Percentiles rank a stretch among this genome's conserved stretches.
These are phyloP conservation scores for Podocnemis expansa DNA, from an alignment of 2,113 vertebrate species.

Conservation along the genomic window DNA sequence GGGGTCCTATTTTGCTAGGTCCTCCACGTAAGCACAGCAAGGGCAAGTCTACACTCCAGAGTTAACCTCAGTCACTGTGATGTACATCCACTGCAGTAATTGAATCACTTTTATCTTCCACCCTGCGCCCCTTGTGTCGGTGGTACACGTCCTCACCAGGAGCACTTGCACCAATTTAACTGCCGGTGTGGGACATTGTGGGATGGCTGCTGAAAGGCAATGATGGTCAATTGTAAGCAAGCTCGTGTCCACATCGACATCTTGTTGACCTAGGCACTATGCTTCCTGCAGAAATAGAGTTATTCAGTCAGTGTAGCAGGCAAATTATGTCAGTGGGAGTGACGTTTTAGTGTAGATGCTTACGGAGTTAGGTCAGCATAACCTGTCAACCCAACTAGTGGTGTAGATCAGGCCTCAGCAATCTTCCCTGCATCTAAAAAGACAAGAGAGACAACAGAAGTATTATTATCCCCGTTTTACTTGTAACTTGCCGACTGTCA, in stretches of 20 bases:
- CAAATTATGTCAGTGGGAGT: not conserved
- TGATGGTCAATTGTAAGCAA: not conserved
- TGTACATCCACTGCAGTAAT: not conserved
- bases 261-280: not conserved
- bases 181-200: too few relatives aligned
- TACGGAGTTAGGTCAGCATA: not conserved
- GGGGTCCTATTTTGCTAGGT: not conserved
- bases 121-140: not conserved
- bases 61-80: not conserved
- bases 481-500: not conserved
- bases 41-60: too few relatives aligned
- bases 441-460: not conserved
- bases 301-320: not conserved
- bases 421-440: not conserved
- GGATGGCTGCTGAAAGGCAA: not conserved
- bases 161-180: not conserved
- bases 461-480: not conserved
- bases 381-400: not conserved
- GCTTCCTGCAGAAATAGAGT: not conserved
- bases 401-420: not conserved
- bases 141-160: not conserved
- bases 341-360: not conserved
- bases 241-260: not conserved
- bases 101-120: not conserved
- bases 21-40: not conserved